Evolutionary conservation across 2,888 invertebrate species (phyloP), one percentile per base, ranked within the genome.

Genomic region (Xestia ashworthii): DNA sequence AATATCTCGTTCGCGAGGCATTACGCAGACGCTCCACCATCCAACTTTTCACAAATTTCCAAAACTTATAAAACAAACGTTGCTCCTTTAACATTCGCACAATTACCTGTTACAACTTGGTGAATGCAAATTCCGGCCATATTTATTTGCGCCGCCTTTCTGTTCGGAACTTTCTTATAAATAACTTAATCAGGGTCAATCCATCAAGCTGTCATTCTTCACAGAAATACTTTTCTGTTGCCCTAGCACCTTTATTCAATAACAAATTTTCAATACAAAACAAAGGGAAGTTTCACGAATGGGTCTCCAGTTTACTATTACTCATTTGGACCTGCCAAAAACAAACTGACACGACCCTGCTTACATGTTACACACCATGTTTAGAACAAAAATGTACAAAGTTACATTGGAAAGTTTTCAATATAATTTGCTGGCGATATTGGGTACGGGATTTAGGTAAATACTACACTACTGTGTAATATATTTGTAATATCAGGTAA

Each of bases 161-260:
- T 89, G 86, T 89, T 89, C 71, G 53, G 74, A 89, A 88, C 85
- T 88, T 87, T 89, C 84, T 87, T 88, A 77, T 88, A 90, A 88
- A 90, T 91, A 90, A 91, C 90, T 88, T 90, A 91, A 93, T 93
- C 91, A 90, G 88, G 85, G 86, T 89, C 91, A 90, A 93, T 93
- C 93, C 91, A 93, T 93, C 93, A 93, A 90, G 87, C 90, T 93
- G 93, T 92, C 93, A 90, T 90, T 88, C 84, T 85, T 87, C 88
- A 89, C 83, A 87, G 88, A 88, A 91, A 90, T 90, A 91, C 90
- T 91, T 91, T 90, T 87, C 87, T 88, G 89, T 85, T 86, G 83
- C 83, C 81, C 65, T 76, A 76, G 80, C 87, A 91, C 90, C 90
- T 89, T 89, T 89, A 90, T 89, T 87, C 88, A 86, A 88, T 90